Conservation (phyloP, 2,113 vertebrate genomes). For the Pachypanchax playfairii region DNA sequence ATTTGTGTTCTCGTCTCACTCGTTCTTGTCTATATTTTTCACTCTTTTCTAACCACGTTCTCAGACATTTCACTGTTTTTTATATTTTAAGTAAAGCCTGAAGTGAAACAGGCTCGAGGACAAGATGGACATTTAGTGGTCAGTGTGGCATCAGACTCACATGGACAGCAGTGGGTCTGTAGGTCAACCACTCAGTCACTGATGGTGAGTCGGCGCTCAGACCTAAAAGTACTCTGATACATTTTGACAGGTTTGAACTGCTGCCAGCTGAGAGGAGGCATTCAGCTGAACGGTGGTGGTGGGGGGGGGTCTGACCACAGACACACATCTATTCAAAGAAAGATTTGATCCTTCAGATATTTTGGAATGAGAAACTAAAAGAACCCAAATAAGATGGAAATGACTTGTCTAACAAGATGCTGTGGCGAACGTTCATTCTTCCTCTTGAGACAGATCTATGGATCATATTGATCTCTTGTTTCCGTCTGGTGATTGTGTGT, state of each 20-base stretch:
- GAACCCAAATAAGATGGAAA: too few relatives aligned
- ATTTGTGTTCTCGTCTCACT: neutral
- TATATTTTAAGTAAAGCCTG: too few relatives aligned
- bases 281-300: slow-evolving; percentile 44
- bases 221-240: slow-evolving; percentile 48
- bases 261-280: slow-evolving; percentile 57
- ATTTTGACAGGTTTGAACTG: slow-evolving; percentile 63
- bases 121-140: neutral
- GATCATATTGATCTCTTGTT: slow-evolving; percentile 68
- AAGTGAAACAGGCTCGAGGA: neutral
- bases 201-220: slow-evolving; percentile 44
- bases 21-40: neutral
- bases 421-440: too few relatives aligned
- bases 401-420: too few relatives aligned
- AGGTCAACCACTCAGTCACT: slow-evolving; percentile 59
- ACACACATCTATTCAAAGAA: slow-evolving; percentile 18
- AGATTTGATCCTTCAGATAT: slow-evolving; percentile 5
- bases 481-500: slow-evolving; percentile 53
- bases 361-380: neutral
- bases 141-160: slow-evolving; percentile 21
- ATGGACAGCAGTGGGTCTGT: slow-evolving; percentile 64
- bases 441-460: slow-evolving; percentile 41
- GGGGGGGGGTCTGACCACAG: slow-evolving; percentile 25
- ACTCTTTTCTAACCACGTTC: neutral
- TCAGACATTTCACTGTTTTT: too few relatives aligned